Conservation (phyloP, 2,888 invertebrate genomes). For the Ceramica pisi region DNA sequence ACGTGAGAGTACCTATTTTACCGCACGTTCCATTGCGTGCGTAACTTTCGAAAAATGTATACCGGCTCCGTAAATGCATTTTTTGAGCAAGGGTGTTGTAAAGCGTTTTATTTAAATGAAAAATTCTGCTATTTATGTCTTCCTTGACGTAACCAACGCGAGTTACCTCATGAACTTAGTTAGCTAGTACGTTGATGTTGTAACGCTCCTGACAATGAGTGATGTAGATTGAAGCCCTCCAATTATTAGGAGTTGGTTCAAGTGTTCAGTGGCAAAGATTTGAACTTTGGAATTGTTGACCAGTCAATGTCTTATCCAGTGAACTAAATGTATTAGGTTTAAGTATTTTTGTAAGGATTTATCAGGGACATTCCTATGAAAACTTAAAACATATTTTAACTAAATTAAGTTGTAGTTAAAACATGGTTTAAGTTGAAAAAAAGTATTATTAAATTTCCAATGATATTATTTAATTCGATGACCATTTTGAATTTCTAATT, state of each 20-base stretch:
- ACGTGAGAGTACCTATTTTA: no score
- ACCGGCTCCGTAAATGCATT: no score
- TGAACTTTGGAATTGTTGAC: constrained; percentile 5
- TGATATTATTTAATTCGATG: constrained; percentile 61
- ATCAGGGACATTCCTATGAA: constrained; percentile 21
- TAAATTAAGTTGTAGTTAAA: constrained; percentile 24
- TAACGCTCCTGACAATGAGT: constrained; percentile 41
- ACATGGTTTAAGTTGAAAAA: constrained; percentile 40
- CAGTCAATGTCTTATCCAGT: constrained; percentile 20
- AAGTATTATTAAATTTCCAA: constrained; percentile 19
- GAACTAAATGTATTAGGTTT: constrained; percentile 23
- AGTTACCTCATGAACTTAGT: neutral
- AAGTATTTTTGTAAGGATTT: constrained; percentile 15
- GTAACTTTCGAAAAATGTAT: no score
- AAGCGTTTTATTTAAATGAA: neutral
- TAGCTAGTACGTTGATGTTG: constrained; percentile 9
- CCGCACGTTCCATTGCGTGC: no score
- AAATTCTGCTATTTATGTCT: neutral
- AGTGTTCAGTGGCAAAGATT: constrained; percentile 20
- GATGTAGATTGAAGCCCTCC: constrained; percentile 38
- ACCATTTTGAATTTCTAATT: constrained; percentile 46
- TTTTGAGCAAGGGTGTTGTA: no score
- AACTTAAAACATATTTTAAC: constrained; percentile 48
- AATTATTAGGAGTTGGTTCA: constrained; percentile 28
- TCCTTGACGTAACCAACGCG: neutral